Percentiles rank a stretch among this genome's conserved stretches.
Evolutionary conservation across 2,888 invertebrate genomes (phyloP).

Genomic region (Limenitis arthemis): DNA sequence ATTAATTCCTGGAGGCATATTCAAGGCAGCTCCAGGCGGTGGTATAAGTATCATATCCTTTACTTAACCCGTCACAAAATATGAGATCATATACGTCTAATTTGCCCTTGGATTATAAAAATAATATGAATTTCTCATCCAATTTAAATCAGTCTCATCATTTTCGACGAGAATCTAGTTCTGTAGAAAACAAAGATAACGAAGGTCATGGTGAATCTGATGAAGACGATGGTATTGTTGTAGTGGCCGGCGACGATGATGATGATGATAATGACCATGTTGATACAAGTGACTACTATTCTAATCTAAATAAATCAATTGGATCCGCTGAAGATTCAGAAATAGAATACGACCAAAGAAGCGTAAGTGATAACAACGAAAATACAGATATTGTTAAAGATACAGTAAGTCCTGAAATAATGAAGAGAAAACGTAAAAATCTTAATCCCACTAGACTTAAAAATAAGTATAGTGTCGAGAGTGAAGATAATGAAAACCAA

Average conservation of each 20-base stretch:
- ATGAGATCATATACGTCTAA: constrained; percentile 70
- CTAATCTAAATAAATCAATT: constrained; percentile 51
- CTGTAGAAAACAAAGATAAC: constrained; percentile 67
- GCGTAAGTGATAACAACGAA: constrained; percentile 57
- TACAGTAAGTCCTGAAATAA: constrained; percentile 69
- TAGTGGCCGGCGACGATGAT: constrained; percentile 85
- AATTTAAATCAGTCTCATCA: constrained; percentile 49
- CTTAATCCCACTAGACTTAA: constrained; percentile 89
- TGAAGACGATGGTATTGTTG: constrained; percentile 83
- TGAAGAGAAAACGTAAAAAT: constrained; percentile 88
- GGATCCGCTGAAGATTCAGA: constrained; percentile 60
- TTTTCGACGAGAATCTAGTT: constrained; percentile 51
- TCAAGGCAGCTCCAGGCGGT: too few species aligned
- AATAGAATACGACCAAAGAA: constrained; percentile 60
- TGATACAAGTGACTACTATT: constrained; percentile 59
- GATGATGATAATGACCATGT: constrained; percentile 76
- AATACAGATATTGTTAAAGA: constrained; percentile 57
- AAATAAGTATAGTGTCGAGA: constrained; percentile 39
- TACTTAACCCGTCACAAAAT: constrained; percentile 79
- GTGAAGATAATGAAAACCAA: constrained; percentile 32
- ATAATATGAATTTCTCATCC: constrained; percentile 49
- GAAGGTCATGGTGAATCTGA: constrained; percentile 78
- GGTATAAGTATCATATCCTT: constrained; percentile 84
- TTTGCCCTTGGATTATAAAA: constrained; percentile 66
- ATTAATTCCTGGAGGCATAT: too few species aligned